Evolutionary conservation across 92 coral and sea anemone species (phyloP).

Genomic region (Siderastrea siderea): DNA sequence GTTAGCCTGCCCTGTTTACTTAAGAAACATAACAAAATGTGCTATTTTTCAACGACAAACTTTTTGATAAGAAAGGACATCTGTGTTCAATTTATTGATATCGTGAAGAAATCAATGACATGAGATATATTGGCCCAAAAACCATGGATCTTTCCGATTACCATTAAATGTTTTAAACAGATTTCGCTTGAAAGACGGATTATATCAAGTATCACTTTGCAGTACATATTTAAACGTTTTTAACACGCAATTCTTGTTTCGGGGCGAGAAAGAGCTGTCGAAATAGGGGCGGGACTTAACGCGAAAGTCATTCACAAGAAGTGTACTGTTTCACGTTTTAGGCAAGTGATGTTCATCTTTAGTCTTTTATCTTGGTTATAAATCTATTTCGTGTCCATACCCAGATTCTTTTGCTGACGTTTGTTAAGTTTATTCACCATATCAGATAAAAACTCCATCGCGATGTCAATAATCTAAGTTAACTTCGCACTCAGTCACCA

Average conservation of each 20-base stretch:
- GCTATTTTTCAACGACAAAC: background rate
- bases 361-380: conserved; percentile 7
- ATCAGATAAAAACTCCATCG: conserved; percentile 17
- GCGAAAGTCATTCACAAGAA: background rate
- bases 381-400: conserved; percentile 42
- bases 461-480: conserved; percentile 7
- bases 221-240: conserved; percentile 4
- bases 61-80: background rate
- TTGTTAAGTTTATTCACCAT: conserved; percentile 24
- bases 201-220: conserved; percentile 32
- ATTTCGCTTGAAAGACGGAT: conserved; percentile 31
- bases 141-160: conserved; percentile 20
- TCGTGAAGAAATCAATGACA: conserved; percentile 37
- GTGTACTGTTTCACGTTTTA: background rate
- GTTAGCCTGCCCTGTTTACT: background rate
- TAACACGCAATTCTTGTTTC: conserved; percentile 24
- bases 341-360: background rate
- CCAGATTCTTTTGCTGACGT: conserved; percentile 33
- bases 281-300: background rate
- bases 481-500: background rate
- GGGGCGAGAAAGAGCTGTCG: background rate
- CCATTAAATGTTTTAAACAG: conserved; percentile 36
- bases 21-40: background rate
- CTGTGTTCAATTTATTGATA: background rate
- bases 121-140: background rate